Conservation (phyloP, 92 coral and sea anemone genomes). For the Actinostola sp. region DNA sequence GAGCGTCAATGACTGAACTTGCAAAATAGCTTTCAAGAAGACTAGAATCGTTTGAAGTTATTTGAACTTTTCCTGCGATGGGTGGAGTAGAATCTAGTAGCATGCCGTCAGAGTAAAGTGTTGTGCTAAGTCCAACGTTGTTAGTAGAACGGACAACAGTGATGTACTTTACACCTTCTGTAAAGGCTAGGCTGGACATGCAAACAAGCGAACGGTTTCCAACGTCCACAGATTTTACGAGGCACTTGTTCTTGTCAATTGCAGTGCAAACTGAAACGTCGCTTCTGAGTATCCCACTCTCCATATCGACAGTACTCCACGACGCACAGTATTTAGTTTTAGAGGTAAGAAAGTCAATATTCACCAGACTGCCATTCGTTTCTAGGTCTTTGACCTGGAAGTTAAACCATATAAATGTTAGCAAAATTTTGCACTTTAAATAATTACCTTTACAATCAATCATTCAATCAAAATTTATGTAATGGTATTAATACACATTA, state of each 20-base stretch:
- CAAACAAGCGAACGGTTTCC: slow-evolving; percentile 54
- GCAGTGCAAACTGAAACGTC: slow-evolving; percentile 67
- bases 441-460: too few relatives aligned
- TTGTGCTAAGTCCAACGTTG: slow-evolving; percentile 56
- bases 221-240: slow-evolving; percentile 49
- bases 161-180: slow-evolving; percentile 60
- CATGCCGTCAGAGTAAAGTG: slow-evolving; percentile 61
- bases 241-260: slow-evolving; percentile 54
- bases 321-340: slow-evolving; percentile 45
- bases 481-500: too few relatives aligned
- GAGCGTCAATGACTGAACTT: slow-evolving; percentile 51
- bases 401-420: too few relatives aligned
- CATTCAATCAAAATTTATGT: too few relatives aligned
- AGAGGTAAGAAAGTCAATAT: slow-evolving; percentile 48
- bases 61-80: slow-evolving; percentile 55
- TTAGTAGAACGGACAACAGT: slow-evolving; percentile 57
- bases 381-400: slow-evolving; percentile 49
- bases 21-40: too few relatives aligned
- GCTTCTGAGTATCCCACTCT: slow-evolving; percentile 60
- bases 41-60: slow-evolving; percentile 27
- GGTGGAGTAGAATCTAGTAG: slow-evolving; percentile 79
- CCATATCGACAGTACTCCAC: slow-evolving; percentile 54
- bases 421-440: too few relatives aligned
- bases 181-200: slow-evolving; percentile 53
- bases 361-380: slow-evolving; percentile 8